A percentile compares a stretch with the other conserved stretches of the same genome.
These are phyloP conservation scores for Plectrocnemia conspersa DNA, from an alignment of 1,140 invertebrate genomes.

Conservation along the genomic window DNA sequence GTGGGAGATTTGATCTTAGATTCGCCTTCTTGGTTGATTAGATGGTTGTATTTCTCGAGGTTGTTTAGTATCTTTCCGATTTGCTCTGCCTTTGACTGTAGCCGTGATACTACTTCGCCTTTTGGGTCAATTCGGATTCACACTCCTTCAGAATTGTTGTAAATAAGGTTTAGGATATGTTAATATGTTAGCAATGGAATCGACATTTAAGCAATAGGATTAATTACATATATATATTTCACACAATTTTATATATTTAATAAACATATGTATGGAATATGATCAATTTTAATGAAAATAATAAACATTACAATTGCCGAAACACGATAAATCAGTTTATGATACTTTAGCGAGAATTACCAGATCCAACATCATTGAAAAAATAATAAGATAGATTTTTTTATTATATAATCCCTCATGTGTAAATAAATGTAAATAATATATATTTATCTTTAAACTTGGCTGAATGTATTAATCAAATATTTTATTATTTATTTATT, in stretches of 20 bases:
- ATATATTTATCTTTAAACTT: too few species aligned
- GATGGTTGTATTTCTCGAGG: constrained; percentile 77
- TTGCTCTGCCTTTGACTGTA: constrained; percentile 84
- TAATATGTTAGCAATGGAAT: background rate
- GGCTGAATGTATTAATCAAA: too few species aligned
- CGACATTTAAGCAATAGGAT: background rate
- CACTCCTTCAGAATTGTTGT: constrained; percentile 66
- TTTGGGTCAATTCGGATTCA: constrained; percentile 88
- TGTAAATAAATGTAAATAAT: too few species aligned
- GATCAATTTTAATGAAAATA: background rate
- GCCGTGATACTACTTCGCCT: constrained; percentile 83
- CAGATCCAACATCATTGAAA: too few species aligned
- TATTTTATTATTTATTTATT: too few species aligned
- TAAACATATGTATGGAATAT: background rate
- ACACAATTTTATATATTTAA: background rate
- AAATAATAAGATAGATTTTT: too few species aligned
- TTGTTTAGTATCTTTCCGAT: constrained; percentile 86
- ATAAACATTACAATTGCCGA: background rate
- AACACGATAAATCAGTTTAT: too few species aligned
- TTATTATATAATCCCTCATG: too few species aligned
- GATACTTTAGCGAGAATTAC: too few species aligned
- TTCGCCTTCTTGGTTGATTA: constrained; percentile 58
- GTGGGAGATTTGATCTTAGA: constrained; percentile 54
- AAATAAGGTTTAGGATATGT: constrained; percentile 6
- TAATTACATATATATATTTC: background rate